These are phyloP conservation scores for Artibeus lituratus DNA, from an alignment of 2,797 vertebrate genomes.

Conservation along the genomic window DNA sequence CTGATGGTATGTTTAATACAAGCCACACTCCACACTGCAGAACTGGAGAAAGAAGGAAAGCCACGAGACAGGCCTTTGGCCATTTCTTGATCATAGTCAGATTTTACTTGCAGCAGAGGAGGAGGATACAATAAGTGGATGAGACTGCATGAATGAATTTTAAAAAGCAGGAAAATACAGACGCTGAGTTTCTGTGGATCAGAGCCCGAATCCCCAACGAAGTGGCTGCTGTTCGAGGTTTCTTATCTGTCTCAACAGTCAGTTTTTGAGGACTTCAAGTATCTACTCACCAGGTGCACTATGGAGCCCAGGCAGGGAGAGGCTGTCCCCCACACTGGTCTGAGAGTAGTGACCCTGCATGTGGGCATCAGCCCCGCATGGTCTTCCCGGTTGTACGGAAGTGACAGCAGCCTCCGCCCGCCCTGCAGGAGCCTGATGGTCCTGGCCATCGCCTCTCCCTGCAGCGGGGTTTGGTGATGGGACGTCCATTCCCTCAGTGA, in stretches of 20 bases:
- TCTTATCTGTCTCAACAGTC: neutral
- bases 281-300: neutral
- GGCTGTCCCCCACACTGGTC: neutral
- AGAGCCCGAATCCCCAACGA: neutral
- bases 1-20: neutral
- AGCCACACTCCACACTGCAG: neutral
- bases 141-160: neutral
- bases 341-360: neutral
- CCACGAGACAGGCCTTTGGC: neutral
- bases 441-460: neutral
- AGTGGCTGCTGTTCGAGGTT: neutral
- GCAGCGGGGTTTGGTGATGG: neutral
- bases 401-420: neutral
- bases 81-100: constrained; percentile 43
- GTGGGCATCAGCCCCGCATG: neutral
- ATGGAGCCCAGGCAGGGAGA: neutral
- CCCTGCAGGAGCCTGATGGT: neutral
- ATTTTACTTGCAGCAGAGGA: constrained; percentile 41
- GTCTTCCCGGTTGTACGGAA: neutral
- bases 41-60: neutral
- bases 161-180: neutral
- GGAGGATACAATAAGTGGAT: neutral
- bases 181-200: neutral
- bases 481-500: neutral
- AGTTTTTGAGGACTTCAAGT: neutral